Evolutionary conservation across 2,113 vertebrate genomes (phyloP).

Genomic region (Elephantulus edwardii): DNA sequence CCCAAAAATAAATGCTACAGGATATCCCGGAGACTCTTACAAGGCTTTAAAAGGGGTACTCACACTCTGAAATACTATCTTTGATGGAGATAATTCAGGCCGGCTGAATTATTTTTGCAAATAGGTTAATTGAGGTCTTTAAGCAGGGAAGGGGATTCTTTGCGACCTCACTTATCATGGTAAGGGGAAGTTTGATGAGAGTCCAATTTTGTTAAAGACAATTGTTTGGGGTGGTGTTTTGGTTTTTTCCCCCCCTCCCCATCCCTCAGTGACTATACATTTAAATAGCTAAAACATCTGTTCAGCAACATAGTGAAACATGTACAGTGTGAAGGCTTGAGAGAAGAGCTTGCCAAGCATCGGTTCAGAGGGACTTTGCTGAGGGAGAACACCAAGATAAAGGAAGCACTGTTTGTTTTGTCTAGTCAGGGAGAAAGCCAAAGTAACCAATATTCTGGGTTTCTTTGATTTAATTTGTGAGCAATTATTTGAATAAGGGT

Average conservation of each 20-base stretch:
- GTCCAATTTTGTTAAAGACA: conserved; percentile 78
- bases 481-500: conserved; percentile 75
- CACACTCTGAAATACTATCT: conserved; percentile 64
- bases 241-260: no score
- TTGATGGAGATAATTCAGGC: conserved; percentile 76
- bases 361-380: conserved; percentile 71
- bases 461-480: conserved; percentile 65
- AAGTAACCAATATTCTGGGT: conserved; percentile 74
- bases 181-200: conserved; percentile 70
- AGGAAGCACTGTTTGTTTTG: conserved; percentile 79
- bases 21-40: conserved; percentile 79
- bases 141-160: conserved; percentile 51
- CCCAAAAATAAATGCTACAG: conserved; percentile 84
- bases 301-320: conserved; percentile 82
- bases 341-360: conserved; percentile 79
- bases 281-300: conserved; percentile 85
- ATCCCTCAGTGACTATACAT: conserved; percentile 81
- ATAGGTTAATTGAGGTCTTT: conserved; percentile 73
- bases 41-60: conserved; percentile 85
- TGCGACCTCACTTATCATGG: conserved; percentile 59
- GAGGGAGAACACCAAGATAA: conserved; percentile 74
- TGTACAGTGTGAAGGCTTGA: conserved; percentile 79
- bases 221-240: no score
- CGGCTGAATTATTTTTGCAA: conserved; percentile 62
- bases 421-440: conserved; percentile 74